These are phyloP conservation scores for Oxyruncus cristatus DNA, from an alignment of 2,113 vertebrate species.

Conservation along the genomic window DNA sequence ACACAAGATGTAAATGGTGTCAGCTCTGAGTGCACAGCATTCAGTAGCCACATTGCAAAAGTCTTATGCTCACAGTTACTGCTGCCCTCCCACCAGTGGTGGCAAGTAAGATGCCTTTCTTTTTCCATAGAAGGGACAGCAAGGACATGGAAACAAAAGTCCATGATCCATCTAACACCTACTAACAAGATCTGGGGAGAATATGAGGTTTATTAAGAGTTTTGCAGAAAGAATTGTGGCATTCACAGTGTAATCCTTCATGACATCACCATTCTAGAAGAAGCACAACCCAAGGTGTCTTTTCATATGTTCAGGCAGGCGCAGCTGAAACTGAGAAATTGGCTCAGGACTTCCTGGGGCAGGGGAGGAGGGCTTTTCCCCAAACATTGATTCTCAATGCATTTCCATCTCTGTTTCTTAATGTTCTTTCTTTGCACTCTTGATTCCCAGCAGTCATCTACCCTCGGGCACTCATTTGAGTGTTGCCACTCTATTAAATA, in stretches of 20 bases:
- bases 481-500: background rate
- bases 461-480: background rate
- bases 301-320: background rate
- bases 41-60: background rate
- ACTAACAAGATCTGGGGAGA: background rate
- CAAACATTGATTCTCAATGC: background rate
- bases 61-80: background rate
- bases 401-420: background rate
- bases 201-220: background rate
- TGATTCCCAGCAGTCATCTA: background rate
- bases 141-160: background rate
- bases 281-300: background rate
- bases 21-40: background rate
- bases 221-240: background rate
- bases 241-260: background rate
- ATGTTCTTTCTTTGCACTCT: background rate
- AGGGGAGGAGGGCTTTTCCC: background rate
- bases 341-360: background rate
- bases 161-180: accelerated
- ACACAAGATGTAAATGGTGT: background rate
- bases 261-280: background rate
- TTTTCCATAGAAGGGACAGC: background rate
- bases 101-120: background rate
- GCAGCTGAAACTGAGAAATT: background rate
- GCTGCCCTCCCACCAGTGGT: background rate